Evolutionary conservation across 2,113 vertebrate species (phyloP).

Genomic region (Grallaria varia): DNA sequence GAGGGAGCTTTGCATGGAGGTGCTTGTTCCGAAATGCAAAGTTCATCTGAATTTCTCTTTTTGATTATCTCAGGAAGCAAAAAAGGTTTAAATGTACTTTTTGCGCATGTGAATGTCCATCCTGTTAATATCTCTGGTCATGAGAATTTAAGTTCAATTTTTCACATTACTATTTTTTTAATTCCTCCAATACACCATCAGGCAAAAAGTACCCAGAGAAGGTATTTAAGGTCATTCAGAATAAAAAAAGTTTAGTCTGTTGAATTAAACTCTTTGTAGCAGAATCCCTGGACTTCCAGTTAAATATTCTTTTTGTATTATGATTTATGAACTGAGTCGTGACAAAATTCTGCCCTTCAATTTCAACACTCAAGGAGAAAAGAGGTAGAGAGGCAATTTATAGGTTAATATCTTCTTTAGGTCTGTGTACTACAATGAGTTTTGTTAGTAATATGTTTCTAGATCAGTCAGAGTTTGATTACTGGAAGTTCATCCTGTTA

Average conservation of each 20-base stretch:
- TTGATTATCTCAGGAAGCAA: neutral
- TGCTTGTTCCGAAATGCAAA: neutral
- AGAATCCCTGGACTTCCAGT: neutral
- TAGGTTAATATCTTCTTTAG: constrained; percentile 49
- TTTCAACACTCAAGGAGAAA: neutral
- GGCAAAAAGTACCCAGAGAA: neutral
- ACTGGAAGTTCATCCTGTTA: constrained; percentile 68
- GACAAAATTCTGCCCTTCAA: neutral
- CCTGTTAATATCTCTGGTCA: neutral
- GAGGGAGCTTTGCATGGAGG: neutral
- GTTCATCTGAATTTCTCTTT: neutral
- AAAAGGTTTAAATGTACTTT: neutral
- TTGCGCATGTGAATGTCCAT: neutral
- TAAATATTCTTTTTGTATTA: neutral
- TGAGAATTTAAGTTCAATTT: neutral
- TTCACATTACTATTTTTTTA: neutral
- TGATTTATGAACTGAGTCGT: neutral
- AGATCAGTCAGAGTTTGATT: constrained; percentile 73
- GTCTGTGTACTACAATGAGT: constrained; percentile 3
- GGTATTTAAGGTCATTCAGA: neutral
- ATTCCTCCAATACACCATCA: neutral
- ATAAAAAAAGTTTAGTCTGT: neutral
- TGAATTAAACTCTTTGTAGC: neutral
- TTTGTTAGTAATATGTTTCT: constrained; percentile 56
- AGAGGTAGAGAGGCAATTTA: neutral